Percentiles rank a stretch among this genome's conserved stretches.
These are phyloP conservation scores for Drymodes brunneopygia DNA, from an alignment of 2,113 vertebrate genomes.

Conservation along the genomic window DNA sequence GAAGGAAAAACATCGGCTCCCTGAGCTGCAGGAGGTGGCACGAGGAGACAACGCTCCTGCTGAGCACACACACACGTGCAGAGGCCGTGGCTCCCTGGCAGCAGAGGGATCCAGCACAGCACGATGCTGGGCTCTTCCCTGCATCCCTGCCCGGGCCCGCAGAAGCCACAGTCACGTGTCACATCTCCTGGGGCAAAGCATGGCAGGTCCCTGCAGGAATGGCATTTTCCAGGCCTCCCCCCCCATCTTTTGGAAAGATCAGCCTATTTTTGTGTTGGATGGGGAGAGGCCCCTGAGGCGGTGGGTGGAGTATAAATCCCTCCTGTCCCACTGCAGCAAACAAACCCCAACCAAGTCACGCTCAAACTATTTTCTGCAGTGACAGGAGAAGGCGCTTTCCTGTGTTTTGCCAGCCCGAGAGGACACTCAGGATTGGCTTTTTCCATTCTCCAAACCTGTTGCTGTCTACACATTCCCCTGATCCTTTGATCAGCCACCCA, in stretches of 20 bases:
- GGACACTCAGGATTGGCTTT: background rate
- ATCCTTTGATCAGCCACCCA: background rate
- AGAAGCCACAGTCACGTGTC: background rate
- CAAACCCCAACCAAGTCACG: conserved; percentile 11
- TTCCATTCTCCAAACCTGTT: background rate
- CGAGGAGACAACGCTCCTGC: background rate
- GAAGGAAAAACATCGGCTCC: background rate
- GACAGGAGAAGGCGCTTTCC: background rate
- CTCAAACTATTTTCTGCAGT: conserved; percentile 22
- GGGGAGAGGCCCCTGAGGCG: background rate
- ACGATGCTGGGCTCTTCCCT: background rate
- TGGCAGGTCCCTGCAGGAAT: background rate
- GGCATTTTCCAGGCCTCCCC: background rate
- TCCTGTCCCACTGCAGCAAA: conserved; percentile 31
- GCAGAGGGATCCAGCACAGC: rapidly evolving
- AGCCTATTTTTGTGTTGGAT: background rate
- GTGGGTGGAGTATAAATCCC: conserved; percentile 24
- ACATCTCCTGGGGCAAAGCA: background rate
- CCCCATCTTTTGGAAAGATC: background rate
- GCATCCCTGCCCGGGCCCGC: background rate
- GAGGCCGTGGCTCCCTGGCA: background rate
- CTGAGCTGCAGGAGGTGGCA: background rate
- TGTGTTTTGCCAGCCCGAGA: background rate
- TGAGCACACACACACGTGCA: rapidly evolving
- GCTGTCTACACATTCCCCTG: background rate